Conservation (phyloP, 2,888 invertebrate genomes). For the Oasisia sp. region DNA sequence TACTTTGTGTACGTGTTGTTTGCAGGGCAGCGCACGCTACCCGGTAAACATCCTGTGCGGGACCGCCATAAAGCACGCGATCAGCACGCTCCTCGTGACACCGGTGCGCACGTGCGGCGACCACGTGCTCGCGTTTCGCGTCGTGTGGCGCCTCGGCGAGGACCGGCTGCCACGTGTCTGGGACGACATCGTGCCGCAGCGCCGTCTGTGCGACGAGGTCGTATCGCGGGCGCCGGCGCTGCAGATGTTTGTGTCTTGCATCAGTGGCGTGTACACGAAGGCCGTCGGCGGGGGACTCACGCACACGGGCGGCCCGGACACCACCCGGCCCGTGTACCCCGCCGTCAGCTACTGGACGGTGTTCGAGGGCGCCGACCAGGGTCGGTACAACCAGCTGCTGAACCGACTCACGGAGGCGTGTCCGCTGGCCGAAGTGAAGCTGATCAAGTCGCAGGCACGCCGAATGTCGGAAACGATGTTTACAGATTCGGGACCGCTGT, state of each 20-base stretch:
- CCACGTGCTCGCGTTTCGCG: neutral
- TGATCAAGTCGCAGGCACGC: neutral
- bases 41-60: conserved; percentile 4
- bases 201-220: neutral
- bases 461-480: neutral
- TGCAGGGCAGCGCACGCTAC: neutral
- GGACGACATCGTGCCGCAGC: neutral
- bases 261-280: conserved; percentile 10
- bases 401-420: neutral
- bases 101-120: neutral
- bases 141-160: neutral
- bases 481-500: neutral
- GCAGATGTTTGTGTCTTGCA: neutral
- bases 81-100: neutral
- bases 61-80: neutral
- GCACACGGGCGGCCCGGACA: neutral
- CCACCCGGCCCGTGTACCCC: neutral
- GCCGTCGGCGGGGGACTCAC: neutral
- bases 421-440: neutral
- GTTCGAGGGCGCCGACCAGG: neutral
- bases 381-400: neutral
- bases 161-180: neutral
- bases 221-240: neutral
- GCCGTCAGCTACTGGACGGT: neutral
- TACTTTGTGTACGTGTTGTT: neutral